These are phyloP conservation scores for Bergia sp. DNA, from an alignment of 92 coral and sea anemone genomes.

Conservation along the genomic window DNA sequence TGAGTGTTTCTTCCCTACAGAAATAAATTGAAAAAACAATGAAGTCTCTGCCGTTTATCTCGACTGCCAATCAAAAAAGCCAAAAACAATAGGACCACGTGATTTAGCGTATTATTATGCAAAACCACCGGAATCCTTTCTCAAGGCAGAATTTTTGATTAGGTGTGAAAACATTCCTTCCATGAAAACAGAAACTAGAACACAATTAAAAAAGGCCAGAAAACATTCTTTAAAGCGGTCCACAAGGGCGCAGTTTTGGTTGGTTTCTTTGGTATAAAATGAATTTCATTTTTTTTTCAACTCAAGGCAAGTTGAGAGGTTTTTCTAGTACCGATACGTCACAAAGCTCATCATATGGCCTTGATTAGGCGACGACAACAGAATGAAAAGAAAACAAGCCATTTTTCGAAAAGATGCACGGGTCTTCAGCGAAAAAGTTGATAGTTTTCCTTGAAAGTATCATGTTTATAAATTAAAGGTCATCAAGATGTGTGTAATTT, in stretches of 20 bases:
- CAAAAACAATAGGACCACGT: constrained; percentile 80
- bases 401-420: constrained; percentile 31
- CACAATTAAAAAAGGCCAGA: constrained; percentile 54
- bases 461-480: not conserved
- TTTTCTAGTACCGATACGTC: constrained; percentile 59
- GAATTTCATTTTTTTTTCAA: constrained; percentile 46
- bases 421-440: constrained; percentile 17
- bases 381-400: constrained; percentile 24
- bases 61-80: constrained; percentile 87
- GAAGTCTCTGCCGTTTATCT: constrained; percentile 79
- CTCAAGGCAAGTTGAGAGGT: constrained; percentile 37
- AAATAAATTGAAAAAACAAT: constrained; percentile 80
- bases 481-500: not conserved
- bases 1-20: constrained; percentile 73
- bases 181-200: constrained; percentile 62
- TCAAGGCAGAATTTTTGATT: constrained; percentile 47
- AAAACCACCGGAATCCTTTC: constrained; percentile 87
- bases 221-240: constrained; percentile 49
- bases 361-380: constrained; percentile 41
- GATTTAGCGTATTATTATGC: constrained; percentile 74
- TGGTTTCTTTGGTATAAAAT: constrained; percentile 34
- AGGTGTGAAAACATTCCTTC: constrained; percentile 61
- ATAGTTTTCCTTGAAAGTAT: constrained; percentile 11
- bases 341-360: constrained; percentile 55
- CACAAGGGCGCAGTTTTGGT: constrained; percentile 8